phyloP scores from a whole-genome alignment of 2,888 invertebrate genomes.

The Palloptera scutellata region DNA sequence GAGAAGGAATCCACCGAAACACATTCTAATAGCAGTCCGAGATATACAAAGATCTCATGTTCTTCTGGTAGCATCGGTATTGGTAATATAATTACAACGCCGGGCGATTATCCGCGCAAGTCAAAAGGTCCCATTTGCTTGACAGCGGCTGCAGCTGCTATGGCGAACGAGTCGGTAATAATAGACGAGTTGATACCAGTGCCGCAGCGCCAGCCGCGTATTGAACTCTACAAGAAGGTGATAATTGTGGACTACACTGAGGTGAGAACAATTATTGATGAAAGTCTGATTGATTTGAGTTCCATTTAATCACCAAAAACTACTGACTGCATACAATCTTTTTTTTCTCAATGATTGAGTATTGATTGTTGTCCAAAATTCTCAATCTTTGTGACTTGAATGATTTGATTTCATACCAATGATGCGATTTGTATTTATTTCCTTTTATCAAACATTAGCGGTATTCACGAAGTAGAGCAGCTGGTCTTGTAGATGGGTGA shows the following conservation, averaged over 20 bases:
- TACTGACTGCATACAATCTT: too few species aligned
- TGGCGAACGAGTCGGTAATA: slow-evolving; percentile 18
- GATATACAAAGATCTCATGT: slow-evolving; percentile 55
- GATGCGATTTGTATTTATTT: too few species aligned
- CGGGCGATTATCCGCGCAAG: slow-evolving; percentile 61
- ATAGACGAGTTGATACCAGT: slow-evolving; percentile 7
- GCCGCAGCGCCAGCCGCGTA: slow-evolving; percentile 49
- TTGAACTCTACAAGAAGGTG: slow-evolving; percentile 61
- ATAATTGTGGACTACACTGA: slow-evolving; percentile 63
- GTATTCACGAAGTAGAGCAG: too few species aligned
- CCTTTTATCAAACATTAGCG: too few species aligned
- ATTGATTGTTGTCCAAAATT: too few species aligned
- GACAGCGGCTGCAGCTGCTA: slow-evolving; percentile 45
- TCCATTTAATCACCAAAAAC: too few species aligned
- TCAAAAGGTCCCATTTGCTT: slow-evolving; percentile 60
- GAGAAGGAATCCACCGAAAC: slow-evolving; percentile 1
- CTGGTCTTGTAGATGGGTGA: too few species aligned
- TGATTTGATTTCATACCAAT: too few species aligned
- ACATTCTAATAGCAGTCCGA: slow-evolving; percentile 44
- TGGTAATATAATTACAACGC: slow-evolving; percentile 60
- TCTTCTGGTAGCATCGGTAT: slow-evolving; percentile 59
- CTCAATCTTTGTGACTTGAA: too few species aligned
- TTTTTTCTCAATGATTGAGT: too few species aligned
- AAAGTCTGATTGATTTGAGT: too few species aligned
- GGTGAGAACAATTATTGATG: slow-evolving; percentile 43